A percentile compares a stretch with the other conserved stretches of the same genome.
These are phyloP conservation scores for Tanypteryx hageni DNA, from an alignment of 2,888 invertebrate genomes.

Conservation along the genomic window DNA sequence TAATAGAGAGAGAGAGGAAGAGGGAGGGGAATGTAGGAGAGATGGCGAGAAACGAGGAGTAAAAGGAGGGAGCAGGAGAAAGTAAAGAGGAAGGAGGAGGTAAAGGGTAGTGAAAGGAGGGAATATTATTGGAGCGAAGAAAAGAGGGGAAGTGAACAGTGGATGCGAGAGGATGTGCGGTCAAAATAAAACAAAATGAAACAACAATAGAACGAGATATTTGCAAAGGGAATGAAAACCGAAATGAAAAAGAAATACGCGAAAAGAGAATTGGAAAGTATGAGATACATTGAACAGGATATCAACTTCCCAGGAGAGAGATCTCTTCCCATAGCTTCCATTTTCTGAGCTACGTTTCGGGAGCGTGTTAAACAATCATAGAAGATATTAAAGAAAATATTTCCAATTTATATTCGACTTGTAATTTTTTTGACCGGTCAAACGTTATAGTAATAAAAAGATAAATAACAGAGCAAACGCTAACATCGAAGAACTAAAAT, in stretches of 20 bases:
- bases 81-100: neutral
- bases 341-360: neutral
- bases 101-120: neutral
- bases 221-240: too few relatives aligned
- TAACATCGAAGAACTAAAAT: too few relatives aligned
- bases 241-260: neutral
- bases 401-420: constrained; percentile 11
- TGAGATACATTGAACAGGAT: neutral
- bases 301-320: neutral
- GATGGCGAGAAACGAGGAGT: neutral
- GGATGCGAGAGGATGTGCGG: too few relatives aligned
- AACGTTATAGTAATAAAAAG: too few relatives aligned
- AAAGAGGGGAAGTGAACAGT: constrained; percentile 3
- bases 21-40: neutral
- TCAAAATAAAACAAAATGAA: too few relatives aligned
- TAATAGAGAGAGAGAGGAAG: neutral
- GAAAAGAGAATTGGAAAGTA: neutral
- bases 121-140: neutral
- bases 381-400: neutral
- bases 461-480: too few relatives aligned
- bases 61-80: neutral
- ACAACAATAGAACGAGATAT: neutral
- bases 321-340: neutral
- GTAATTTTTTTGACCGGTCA: neutral
- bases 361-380: too few relatives aligned